A percentile compares a stretch with the other conserved stretches of the same genome.
phyloP scores from a whole-genome alignment of 2,797 vertebrate genomes.

The Pseudomugil gertrudae region DNA sequence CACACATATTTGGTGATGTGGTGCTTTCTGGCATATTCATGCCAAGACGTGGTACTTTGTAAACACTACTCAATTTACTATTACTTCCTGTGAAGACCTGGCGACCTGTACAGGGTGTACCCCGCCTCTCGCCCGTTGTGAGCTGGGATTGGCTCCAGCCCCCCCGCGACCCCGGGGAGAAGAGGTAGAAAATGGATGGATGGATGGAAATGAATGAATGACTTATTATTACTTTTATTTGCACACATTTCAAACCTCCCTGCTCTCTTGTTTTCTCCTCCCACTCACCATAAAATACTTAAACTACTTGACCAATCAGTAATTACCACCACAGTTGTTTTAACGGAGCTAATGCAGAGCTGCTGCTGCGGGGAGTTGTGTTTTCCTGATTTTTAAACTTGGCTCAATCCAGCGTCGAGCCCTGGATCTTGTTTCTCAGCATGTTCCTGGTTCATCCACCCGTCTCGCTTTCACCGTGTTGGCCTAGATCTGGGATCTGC shows the following conservation, averaged over 20 bases:
- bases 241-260: background rate
- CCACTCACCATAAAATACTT: background rate
- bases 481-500: constrained; percentile 58
- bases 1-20: background rate
- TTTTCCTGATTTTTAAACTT: constrained; percentile 4
- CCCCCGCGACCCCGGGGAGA: too few species aligned
- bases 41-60: background rate
- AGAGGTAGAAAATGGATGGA: too few species aligned
- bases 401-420: constrained; percentile 25
- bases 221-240: background rate
- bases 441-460: constrained; percentile 53
- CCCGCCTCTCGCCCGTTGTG: too few species aligned
- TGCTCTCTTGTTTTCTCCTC: background rate
- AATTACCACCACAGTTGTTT: background rate
- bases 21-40: background rate
- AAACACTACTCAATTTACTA: too few species aligned
- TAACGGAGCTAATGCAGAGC: background rate
- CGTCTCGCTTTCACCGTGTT: constrained; percentile 36
- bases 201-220: too few species aligned
- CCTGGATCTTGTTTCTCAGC: constrained; percentile 61
- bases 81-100: too few species aligned
- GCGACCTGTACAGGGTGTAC: too few species aligned
- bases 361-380: background rate
- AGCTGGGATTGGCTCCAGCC: too few species aligned
- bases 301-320: background rate